Conservation (phyloP, 2,888 invertebrate genomes). For the Chaetogeoica ovagalla region DNA sequence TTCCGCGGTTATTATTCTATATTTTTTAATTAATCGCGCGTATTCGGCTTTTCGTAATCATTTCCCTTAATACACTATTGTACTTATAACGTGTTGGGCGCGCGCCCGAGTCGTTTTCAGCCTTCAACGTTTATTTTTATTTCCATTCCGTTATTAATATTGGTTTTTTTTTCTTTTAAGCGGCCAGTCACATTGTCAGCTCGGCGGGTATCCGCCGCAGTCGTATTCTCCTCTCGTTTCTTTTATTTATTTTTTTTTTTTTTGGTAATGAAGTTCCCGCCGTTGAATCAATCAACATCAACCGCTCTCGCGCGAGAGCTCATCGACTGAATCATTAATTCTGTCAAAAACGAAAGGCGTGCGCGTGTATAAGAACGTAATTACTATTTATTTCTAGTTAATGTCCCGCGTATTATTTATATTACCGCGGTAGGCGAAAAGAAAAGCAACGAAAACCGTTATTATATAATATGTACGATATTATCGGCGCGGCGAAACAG, state of each 20-base stretch:
- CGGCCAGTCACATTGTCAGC: constrained; percentile 46
- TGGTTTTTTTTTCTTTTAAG: constrained; percentile 1
- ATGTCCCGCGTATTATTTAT: constrained; percentile 22
- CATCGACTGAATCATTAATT: constrained; percentile 49
- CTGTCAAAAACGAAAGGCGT: constrained; percentile 45
- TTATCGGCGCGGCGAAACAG: no score
- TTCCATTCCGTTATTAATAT: constrained; percentile 24
- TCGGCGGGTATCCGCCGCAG: constrained; percentile 48
- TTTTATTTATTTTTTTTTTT: constrained; percentile 26
- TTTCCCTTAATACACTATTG: constrained; percentile 1
- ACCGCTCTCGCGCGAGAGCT: constrained; percentile 9
- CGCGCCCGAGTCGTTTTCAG: constrained; percentile 29
- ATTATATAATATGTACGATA: no score
- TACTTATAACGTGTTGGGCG: no score
- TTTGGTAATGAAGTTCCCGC: constrained; percentile 40
- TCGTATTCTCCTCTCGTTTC: no score
- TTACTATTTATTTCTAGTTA: constrained; percentile 47
- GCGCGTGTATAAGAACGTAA: constrained; percentile 45
- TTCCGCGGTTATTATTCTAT: constrained; percentile 37
- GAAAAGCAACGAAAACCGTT: no score
- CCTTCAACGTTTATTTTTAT: constrained; percentile 12
- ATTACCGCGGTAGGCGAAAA: background rate
- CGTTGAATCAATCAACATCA: constrained; percentile 52
- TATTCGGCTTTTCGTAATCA: constrained; percentile 45
- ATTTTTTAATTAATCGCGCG: constrained; percentile 39